Conservation (phyloP, 2,113 vertebrate genomes). For the Phocoena phocoena region DNA sequence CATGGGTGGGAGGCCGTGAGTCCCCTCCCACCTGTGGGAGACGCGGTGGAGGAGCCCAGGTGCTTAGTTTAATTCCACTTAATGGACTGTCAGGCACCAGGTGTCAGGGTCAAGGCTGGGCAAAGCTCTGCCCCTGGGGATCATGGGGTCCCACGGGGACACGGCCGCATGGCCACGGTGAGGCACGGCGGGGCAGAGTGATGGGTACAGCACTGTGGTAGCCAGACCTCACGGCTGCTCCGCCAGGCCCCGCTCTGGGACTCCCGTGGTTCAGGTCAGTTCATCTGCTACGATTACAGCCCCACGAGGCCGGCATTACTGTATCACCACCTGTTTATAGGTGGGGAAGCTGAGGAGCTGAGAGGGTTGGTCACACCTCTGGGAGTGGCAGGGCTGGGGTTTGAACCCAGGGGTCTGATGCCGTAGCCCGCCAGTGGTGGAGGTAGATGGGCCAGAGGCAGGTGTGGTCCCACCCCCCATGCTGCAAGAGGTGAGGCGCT, state of each 20-base stretch:
- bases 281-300: no score
- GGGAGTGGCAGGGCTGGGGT: fast-evolving
- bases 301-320: fast-evolving
- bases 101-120: not conserved
- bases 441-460: not conserved
- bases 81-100: not conserved
- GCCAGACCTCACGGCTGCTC: fast-evolving
- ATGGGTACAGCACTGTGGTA: fast-evolving
- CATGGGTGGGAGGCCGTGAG: not conserved
- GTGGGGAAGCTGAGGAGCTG: not conserved
- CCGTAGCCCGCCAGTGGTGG: fast-evolving
- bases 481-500: fast-evolving
- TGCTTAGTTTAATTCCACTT: fast-evolving
- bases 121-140: not conserved
- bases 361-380: fast-evolving
- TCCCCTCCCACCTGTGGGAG: not conserved
- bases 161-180: fast-evolving
- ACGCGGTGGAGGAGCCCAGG: fast-evolving
- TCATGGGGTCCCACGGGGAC: fast-evolving
- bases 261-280: not conserved
- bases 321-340: fast-evolving
- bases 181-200: fast-evolving
- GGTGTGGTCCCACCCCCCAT: fast-evolving
- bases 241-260: fast-evolving
- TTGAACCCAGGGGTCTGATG: not conserved